Evolutionary conservation across 1,140 invertebrate species (phyloP).

Genomic region (Ridgeia piscesae): DNA sequence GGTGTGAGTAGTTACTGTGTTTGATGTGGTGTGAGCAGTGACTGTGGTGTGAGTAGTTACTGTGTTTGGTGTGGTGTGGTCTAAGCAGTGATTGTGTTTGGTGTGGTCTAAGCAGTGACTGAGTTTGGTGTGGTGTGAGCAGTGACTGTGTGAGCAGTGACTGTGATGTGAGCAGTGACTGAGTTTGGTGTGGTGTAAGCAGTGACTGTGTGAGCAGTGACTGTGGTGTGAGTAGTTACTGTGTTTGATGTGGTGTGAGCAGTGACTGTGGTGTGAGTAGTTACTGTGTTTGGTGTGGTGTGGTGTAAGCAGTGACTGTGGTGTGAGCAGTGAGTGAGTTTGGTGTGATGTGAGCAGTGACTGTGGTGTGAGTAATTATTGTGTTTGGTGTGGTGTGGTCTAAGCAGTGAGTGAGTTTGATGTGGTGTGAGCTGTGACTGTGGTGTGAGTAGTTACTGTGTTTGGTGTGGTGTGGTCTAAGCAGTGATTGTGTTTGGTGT

Average conservation of each 20-base stretch:
- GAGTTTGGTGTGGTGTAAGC: not conserved
- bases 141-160: not conserved
- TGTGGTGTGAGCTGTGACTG: not conserved
- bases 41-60: not conserved
- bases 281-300: not conserved
- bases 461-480: not conserved
- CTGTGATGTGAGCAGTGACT: not conserved
- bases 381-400: not conserved
- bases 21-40: not conserved
- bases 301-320: not conserved
- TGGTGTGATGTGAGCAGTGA: not conserved
- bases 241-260: not conserved
- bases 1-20: not conserved
- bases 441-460: not conserved
- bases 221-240: conserved; percentile 29
- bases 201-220: not conserved
- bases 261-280: not conserved
- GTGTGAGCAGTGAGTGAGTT: not conserved
- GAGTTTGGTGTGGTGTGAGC: not conserved
- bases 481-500: not conserved
- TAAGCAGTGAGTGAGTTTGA: not conserved
- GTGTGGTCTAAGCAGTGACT: not conserved
- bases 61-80: not conserved
- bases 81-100: not conserved
- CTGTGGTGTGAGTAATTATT: not conserved